Conservation (phyloP, 2,888 invertebrate genomes). For the Aphodius granarius region DNA sequence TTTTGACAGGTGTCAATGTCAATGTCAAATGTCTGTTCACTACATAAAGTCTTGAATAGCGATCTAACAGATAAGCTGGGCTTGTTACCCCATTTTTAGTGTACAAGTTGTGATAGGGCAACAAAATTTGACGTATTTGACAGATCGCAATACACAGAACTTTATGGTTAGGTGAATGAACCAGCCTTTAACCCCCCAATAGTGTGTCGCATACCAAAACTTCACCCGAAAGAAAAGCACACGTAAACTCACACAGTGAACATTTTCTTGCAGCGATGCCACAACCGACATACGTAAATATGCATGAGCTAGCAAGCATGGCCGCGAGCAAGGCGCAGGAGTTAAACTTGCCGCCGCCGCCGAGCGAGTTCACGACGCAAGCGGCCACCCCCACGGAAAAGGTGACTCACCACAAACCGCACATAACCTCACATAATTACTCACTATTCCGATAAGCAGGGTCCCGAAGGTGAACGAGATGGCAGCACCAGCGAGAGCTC, state of each 20-base stretch:
- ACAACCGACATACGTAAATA: constrained; percentile 87
- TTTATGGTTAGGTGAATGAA: not conserved
- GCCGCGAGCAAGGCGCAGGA: constrained; percentile 75
- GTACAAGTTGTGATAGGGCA: no score
- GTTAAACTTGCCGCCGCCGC: constrained; percentile 62
- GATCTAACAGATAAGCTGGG: no score
- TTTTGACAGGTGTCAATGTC: no score
- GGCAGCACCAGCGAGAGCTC: constrained; percentile 75
- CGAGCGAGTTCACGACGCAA: constrained; percentile 54
- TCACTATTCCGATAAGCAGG: constrained; percentile 22
- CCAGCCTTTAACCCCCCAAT: not conserved
- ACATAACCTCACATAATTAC: no score
- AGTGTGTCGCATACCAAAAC: no score
- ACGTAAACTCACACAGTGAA: constrained; percentile 1
- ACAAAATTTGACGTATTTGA: no score
- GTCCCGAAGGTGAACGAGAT: constrained; percentile 52
- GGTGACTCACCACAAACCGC: no score
- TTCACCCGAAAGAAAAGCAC: no score
- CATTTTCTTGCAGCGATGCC: constrained; percentile 55
- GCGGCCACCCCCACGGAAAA: constrained; percentile 40
- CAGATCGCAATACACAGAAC: no score
- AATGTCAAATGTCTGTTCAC: no score
- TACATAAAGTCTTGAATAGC: no score
- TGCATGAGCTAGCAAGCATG: constrained; percentile 84
- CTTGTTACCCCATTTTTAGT: no score